Evolutionary conservation across 2,888 invertebrate species (phyloP).

Genomic region (Escarpia spicata): DNA sequence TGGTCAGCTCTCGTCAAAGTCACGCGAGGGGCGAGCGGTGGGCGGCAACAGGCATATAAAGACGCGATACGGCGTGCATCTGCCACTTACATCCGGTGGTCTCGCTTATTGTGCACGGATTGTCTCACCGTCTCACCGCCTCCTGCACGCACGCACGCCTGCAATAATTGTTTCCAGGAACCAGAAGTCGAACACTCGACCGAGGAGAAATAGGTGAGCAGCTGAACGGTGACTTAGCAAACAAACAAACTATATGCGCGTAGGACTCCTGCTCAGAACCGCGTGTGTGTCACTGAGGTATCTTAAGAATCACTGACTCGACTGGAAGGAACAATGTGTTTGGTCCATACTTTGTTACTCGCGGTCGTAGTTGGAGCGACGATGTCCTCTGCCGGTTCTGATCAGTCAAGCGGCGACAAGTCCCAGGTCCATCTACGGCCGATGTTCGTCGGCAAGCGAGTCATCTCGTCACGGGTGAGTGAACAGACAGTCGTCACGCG

Average conservation of each 20-base stretch:
- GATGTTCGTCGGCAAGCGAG: conserved; percentile 16
- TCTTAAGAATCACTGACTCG: neutral
- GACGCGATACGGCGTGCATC: neutral
- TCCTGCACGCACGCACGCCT: neutral
- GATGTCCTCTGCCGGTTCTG: neutral
- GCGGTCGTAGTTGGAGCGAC: neutral
- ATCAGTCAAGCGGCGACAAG: neutral
- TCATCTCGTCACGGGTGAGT: neutral
- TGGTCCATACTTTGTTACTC: neutral
- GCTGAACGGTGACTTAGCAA: neutral
- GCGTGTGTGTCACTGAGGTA: neutral
- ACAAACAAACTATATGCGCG: neutral
- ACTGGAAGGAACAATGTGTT: neutral
- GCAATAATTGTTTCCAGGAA: neutral
- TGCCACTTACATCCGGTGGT: neutral
- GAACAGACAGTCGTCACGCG: neutral
- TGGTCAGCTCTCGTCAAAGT: neutral
- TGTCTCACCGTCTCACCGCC: neutral
- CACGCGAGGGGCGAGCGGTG: neutral
- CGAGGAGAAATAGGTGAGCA: neutral
- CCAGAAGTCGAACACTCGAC: neutral
- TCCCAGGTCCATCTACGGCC: neutral
- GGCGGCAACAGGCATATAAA: neutral
- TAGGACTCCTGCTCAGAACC: neutral
- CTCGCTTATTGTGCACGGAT: neutral